A percentile compares a stretch with the other conserved stretches of the same genome.
phyloP scores from a whole-genome alignment of 2,113 vertebrate species.

The Pedionomus torquatus region DNA sequence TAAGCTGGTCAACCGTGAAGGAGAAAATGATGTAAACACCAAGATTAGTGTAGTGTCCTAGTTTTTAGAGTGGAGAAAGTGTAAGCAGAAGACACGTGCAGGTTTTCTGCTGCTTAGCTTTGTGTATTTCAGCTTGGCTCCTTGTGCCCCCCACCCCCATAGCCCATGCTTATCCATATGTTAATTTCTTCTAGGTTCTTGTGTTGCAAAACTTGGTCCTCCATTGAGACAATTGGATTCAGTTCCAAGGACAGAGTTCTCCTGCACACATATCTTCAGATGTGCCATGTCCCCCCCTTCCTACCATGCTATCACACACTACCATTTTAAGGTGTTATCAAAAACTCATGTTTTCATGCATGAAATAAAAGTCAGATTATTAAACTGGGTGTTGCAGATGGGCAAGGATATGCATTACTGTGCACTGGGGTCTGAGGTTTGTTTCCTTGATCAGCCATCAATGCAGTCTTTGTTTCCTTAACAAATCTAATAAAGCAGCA shows the following conservation, averaged over 20 bases:
- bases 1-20: neutral
- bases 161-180: rapidly evolving
- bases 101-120: neutral
- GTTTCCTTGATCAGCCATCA: neutral
- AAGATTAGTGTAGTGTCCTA: neutral
- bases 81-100: neutral
- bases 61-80: neutral
- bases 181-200: neutral
- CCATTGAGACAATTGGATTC: neutral
- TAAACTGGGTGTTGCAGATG: neutral
- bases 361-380: neutral
- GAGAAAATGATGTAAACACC: neutral
- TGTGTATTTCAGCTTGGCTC: neutral
- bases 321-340: neutral
- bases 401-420: neutral
- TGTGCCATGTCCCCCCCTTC: rapidly evolving
- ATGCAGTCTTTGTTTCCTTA: neutral
- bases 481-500: neutral
- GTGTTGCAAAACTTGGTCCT: neutral
- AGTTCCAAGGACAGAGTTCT: neutral
- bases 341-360: neutral
- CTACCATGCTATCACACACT: neutral
- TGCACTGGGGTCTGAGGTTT: neutral
- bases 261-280: neutral
- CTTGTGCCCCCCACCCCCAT: neutral